Base-by-base conservation (phyloP, 2,113 vertebrate genomes). In the Plectropomus leopardus region DNA sequence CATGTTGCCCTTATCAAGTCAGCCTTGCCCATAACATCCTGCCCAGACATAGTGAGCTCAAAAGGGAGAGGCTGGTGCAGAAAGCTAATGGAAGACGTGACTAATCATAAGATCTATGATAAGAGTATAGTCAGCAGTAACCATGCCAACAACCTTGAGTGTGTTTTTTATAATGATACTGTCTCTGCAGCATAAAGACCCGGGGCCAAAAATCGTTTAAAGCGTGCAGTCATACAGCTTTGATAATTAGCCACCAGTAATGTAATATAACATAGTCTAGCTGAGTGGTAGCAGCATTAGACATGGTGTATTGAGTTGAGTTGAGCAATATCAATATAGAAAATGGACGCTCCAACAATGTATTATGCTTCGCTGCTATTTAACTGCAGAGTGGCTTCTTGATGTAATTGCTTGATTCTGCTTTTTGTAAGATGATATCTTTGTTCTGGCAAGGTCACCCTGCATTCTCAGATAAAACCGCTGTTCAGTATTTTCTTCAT, bases 71-170 rank as follows among this genome's bases (percentile, higher is more conserved):
- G 40, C 28, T 57, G 72, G 65, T 80, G 69, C 58, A 66, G 51
- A 82, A 82, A 80, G 51, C 82, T 81, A 86, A 88, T 81, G 82
- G 84, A 71, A 75, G 67, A 91, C 51, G 58, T 88, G 90, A 86
- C 83, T 74, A 86, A 91, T 91, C 72, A 87, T 83, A 57, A 78
- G 70, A 82, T 92, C 85, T 85, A 60, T 48, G 65, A 87, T 87
- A 72, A 83, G 61, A 85, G 55, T 60, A 47, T n/a, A 71, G 76
- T 88, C 75, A 77, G 72, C 59, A 60, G 84, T 78, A 81, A 71
- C 87, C 44, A 79, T 78, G 85, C 66, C 77, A 90, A 87, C 79
- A 72, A 80, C 75, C 72, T 78, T 71, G 32, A 79, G 74, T 77
- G 30, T 86, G 72, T 86, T 78, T 78, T 84, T 84, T 63, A n/a